Conservation (phyloP, 2,797 vertebrate species). For the Clarias platycephalus region DNA sequence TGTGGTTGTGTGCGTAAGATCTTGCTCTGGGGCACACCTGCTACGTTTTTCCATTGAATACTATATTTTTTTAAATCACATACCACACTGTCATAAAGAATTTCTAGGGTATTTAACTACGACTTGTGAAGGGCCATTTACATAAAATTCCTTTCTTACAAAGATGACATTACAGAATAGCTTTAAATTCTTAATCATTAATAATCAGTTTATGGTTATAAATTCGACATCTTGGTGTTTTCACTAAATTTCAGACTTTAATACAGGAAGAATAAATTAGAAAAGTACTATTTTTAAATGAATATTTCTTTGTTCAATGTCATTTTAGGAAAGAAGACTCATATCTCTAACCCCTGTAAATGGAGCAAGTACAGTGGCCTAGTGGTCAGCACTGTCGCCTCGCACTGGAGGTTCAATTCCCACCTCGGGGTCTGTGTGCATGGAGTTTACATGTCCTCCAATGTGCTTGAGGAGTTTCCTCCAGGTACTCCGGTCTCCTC, state of each 20-base stretch:
- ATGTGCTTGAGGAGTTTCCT: too few species aligned
- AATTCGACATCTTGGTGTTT: neutral
- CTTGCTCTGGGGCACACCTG: neutral
- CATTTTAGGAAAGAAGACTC: neutral
- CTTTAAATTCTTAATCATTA: neutral
- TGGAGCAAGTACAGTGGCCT: too few species aligned
- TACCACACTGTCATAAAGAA: neutral
- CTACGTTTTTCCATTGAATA: conserved; percentile 6
- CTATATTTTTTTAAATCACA: neutral
- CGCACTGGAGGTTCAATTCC: too few species aligned
- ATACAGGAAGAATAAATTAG: neutral
- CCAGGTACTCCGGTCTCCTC: too few species aligned
- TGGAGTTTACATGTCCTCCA: too few species aligned
- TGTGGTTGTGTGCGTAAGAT: neutral
- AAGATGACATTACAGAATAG: neutral
- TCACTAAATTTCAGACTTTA: neutral
- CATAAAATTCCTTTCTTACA: neutral
- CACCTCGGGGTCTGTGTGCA: too few species aligned
- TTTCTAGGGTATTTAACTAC: neutral
- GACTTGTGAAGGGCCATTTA: neutral
- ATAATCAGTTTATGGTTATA: neutral
- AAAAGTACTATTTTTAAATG: neutral
- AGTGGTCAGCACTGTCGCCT: too few species aligned
- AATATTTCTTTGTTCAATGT: neutral
- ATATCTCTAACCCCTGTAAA: too few species aligned